Evolutionary conservation across 2,797 vertebrate species (phyloP).

Genomic region (Melanotaenia nigrans): DNA sequence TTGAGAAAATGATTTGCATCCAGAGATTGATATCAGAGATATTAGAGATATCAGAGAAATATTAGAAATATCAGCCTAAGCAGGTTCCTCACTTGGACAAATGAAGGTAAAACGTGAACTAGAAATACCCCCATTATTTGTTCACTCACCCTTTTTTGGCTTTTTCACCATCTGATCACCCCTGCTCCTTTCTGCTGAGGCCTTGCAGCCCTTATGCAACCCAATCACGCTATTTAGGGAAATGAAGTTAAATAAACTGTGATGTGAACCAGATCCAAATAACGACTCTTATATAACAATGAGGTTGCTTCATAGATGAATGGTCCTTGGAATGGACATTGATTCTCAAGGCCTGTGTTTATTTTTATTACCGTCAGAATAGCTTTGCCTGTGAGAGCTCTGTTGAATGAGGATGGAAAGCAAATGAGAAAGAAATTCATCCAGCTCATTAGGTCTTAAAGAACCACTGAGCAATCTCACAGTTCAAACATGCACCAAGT

Average conservation of each 20-base stretch:
- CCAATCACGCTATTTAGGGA: constrained; percentile 77
- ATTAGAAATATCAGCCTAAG: constrained; percentile 6
- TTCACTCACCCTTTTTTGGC: constrained; percentile 11
- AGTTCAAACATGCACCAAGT: constrained; percentile 29
- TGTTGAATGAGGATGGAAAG: constrained; percentile 40
- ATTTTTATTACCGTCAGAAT: constrained; percentile 87
- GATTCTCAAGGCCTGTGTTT: constrained; percentile 87
- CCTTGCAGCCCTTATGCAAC: constrained; percentile 71
- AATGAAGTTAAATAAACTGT: constrained; percentile 80
- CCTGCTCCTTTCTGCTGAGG: constrained; percentile 27
- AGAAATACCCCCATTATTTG: constrained; percentile 32
- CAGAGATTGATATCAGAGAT: too few species aligned
- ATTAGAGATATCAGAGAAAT: too few species aligned
- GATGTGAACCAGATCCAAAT: constrained; percentile 76
- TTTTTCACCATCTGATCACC: constrained; percentile 4
- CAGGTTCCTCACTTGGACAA: constrained; percentile 36
- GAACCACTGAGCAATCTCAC: constrained; percentile 12
- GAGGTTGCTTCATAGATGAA: constrained; percentile 79
- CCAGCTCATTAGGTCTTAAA: constrained; percentile 22
- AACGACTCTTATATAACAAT: constrained; percentile 77
- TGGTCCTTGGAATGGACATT: constrained; percentile 76
- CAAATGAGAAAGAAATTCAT: constrained; percentile 44
- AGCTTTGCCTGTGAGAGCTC: constrained; percentile 63
- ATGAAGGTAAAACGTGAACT: constrained; percentile 35
- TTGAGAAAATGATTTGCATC: too few species aligned